Conservation (phyloP, 2,113 vertebrate genomes). For the Psittacula cyanocephala region DNA sequence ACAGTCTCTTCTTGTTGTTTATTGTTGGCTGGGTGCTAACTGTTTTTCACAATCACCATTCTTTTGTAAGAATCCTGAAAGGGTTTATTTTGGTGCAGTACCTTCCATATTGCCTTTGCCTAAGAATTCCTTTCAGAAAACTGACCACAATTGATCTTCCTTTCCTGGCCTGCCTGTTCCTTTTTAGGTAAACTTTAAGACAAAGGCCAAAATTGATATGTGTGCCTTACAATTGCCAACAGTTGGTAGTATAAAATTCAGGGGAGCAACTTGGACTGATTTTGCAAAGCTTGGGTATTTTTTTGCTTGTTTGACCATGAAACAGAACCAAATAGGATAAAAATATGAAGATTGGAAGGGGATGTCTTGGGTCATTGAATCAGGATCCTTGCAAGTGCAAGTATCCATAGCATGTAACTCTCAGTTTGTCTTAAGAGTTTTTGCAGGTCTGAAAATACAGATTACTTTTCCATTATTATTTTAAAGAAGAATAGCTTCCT, state of each 20-base stretch:
- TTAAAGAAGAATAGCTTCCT: background rate
- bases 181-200: background rate
- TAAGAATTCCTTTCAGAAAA: background rate
- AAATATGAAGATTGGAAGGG: background rate
- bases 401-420: background rate
- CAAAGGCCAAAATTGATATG: background rate
- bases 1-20: background rate
- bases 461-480: background rate
- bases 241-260: background rate
- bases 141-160: rapidly evolving
- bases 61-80: background rate
- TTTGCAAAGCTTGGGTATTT: background rate
- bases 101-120: background rate
- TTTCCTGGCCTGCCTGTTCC: background rate
- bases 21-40: background rate
- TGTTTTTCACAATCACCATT: background rate
- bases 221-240: background rate
- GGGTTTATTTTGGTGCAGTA: background rate
- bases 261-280: background rate
- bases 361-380: rapidly evolving
- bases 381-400: background rate
- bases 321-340: background rate
- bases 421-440: background rate
- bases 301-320: background rate
- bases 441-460: background rate